Evolutionary conservation across 2,888 invertebrate species (phyloP), one percentile per base, ranked within the genome.

Genomic region (Nomada hirtipes): DNA sequence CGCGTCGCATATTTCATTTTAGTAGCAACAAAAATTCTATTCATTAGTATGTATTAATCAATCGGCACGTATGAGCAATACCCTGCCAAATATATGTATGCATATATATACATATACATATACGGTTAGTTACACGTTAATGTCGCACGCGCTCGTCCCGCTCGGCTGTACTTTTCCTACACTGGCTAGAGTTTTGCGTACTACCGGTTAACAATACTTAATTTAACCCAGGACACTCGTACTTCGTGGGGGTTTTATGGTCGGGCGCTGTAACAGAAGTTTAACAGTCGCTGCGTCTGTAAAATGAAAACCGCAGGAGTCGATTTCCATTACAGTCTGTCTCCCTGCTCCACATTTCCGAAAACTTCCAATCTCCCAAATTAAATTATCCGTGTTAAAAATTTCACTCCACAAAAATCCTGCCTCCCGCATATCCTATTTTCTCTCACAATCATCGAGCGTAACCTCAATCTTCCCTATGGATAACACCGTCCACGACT

Each of bases 1-100:
- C 79, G 75, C 79, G 76, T 84, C 75, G 87, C 79, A 77, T 82
- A 76, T 87, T 84, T 86, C 86, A 86, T 78, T 86, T 86, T 61
- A 80, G 80, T 61, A 73, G 69, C 81, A 77, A 86, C 78, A 77
- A 84, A 86, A 86, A 84, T 79, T 77, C 76, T 78, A 86, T 86
- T 86, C 80, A 81, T 86, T 78, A 78, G 67, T 64, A 74, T 73
- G 81, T 73, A 76, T 86, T 86, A 86, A 86, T 86, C 86, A 86
- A 78, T 86, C 78, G 67, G 63, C 72, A 50, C 47, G 67, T 64
- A 67, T 57, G 67, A 68, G 81, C 81, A 68, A 81, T 76, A 64
- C 59, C 64, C 68, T 52, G 84, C 81, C 81, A 78, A 68, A 74
- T 75, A 55, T 68, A 36, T 36, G 36, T 36, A 36, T 36, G 36